These are phyloP conservation scores for Masticophis lateralis DNA, from an alignment of 2,797 vertebrate species.

Conservation along the genomic window DNA sequence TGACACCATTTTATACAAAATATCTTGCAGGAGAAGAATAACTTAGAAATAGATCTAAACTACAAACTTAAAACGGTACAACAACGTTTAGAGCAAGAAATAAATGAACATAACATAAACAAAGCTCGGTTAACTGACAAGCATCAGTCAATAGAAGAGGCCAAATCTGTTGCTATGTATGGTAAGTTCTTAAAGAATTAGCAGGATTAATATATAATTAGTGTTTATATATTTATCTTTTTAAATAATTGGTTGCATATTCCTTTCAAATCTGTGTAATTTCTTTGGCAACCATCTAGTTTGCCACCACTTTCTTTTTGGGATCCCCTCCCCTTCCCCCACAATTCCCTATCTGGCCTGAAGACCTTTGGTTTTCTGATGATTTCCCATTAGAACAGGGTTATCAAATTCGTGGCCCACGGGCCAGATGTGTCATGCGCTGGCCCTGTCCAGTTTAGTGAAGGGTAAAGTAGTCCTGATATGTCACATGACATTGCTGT, in stretches of 20 bases:
- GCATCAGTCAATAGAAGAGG: constrained; percentile 95
- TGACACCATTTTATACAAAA: neutral
- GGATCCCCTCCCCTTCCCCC: neutral
- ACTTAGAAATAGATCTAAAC: constrained; percentile 95
- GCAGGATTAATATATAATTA: neutral
- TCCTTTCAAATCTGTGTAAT: neutral
- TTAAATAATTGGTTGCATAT: neutral
- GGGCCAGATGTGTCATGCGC: too few species aligned
- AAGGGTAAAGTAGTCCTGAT: too few species aligned
- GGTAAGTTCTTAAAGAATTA: constrained; percentile 75
- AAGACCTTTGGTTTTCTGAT: neutral
- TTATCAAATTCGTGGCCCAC: too few species aligned
- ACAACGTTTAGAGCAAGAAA: constrained; percentile 92
- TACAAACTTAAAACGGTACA: constrained; percentile 95
- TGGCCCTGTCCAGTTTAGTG: too few species aligned
- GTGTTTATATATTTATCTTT: neutral
- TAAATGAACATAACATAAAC: constrained; percentile 90
- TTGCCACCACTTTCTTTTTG: neutral
- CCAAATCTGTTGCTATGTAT: constrained; percentile 92
- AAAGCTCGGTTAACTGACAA: constrained; percentile 94
- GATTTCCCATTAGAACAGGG: neutral
- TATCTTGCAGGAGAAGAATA: constrained; percentile 89
- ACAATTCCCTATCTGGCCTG: neutral
- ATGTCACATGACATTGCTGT: too few species aligned
- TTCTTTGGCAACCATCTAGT: neutral